Evolutionary conservation across 2,797 vertebrate genomes (phyloP), one percentile per base, ranked within the genome.

Genomic region (Gymnopithys bicolor): DNA sequence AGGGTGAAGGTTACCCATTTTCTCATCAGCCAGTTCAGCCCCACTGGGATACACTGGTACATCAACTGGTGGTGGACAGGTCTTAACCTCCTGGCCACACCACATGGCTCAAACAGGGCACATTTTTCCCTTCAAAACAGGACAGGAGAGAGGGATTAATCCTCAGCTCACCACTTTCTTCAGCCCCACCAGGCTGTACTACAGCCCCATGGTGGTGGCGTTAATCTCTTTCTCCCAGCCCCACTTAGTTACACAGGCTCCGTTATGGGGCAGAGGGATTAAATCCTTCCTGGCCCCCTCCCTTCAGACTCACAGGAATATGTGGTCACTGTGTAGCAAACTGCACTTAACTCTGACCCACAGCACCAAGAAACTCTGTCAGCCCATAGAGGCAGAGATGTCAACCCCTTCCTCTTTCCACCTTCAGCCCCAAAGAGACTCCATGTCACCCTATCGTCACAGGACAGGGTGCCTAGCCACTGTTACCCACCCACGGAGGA

Each of bases 51-150:
- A 59, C 10, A 70, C 8, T 39, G 35, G 48, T 49, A 49, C 1
- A 13, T 9, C 25, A 2, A 0, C 1, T 0, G 3, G 7, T 7
- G 8, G 18, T 28, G 27, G 28, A 45, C 5, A 11, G 11, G 18
- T 13, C 11, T 52, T 81, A 89, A 92, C 58, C 69, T 21, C 32
- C 33, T 33, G 15, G 35, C 14, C 67, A 64, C 75, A 59, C 10
- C 13, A 67, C 60, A n/a, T 15, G 33, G 48, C 7, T 77, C 56
- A 49, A 66, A 24, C 8, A 21, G n/a, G 27, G 16, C 37, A 62
- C 32, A 25, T 25, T 23, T 30, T 10, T 37, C 13, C 25, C 13
- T 56, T 43, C 32, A 33, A 70, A 73, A 19, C 0, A 0, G 19
- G 28, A 63, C 4, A 27, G 23, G 16, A 37, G 7, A 45, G n/a